Conservation (phyloP, 2,888 invertebrate genomes). For the Nomada ferruginata region DNA sequence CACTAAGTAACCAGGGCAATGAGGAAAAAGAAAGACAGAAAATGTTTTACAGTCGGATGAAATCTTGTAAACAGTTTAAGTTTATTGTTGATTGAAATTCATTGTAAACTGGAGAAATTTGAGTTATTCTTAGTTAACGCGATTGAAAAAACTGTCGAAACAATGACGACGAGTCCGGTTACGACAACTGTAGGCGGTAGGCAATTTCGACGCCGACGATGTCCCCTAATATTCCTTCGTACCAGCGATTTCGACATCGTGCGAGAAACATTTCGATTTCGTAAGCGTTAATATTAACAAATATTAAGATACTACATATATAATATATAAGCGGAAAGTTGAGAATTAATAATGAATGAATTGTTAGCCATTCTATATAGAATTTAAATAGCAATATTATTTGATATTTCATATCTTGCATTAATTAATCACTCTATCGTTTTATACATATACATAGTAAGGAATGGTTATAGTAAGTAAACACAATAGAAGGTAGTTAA, state of each 20-base stretch:
- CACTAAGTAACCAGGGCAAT: background rate
- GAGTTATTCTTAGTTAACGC: slow-evolving; percentile 50
- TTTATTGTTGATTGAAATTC: background rate
- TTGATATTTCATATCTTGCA: too few species aligned
- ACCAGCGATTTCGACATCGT: slow-evolving; percentile 57
- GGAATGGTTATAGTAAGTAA: too few species aligned
- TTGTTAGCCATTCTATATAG: too few species aligned
- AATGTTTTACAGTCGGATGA: background rate
- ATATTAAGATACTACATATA: too few species aligned
- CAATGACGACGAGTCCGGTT: slow-evolving; percentile 46
- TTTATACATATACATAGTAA: too few species aligned
- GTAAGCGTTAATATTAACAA: slow-evolving; percentile 25
- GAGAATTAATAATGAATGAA: too few species aligned
- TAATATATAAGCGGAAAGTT: too few species aligned
- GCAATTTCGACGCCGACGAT: slow-evolving; percentile 50
- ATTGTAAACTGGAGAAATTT: slow-evolving; percentile 9
- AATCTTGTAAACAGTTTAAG: background rate
- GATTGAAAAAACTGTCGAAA: slow-evolving; percentile 51
- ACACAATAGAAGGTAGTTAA: too few species aligned
- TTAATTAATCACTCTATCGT: too few species aligned
- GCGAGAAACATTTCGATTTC: slow-evolving; percentile 66
- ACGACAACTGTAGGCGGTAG: slow-evolving; percentile 51
- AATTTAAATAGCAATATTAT: too few species aligned
- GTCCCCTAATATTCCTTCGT: slow-evolving; percentile 45
- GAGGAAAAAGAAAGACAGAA: background rate